Conservation (phyloP, 1,140 invertebrate species). For the Saccostrea cuccullata region DNA sequence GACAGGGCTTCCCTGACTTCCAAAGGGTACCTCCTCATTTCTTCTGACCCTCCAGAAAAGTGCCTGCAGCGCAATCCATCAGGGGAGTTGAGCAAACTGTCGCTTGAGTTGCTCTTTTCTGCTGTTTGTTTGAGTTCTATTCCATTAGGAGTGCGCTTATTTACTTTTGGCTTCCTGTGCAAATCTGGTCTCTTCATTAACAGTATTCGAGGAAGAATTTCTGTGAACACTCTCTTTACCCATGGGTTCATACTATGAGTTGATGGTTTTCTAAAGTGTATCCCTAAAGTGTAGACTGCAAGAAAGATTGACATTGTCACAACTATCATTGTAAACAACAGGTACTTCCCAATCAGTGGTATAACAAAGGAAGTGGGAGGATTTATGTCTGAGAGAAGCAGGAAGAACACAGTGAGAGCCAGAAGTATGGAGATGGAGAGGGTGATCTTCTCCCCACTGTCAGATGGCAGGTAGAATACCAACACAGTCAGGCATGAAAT, state of each 20-base stretch:
- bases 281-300: conserved; percentile 77
- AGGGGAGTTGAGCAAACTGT: not conserved
- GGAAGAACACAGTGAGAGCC: conserved; percentile 79
- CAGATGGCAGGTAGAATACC: conserved; percentile 78
- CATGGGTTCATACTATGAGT: conserved; percentile 78
- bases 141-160: conserved; percentile 89
- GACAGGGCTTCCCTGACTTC: conserved; percentile 93
- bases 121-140: conserved; percentile 84
- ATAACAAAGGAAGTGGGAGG: conserved; percentile 78
- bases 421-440: conserved; percentile 78
- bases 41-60: not conserved
- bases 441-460: conserved; percentile 79
- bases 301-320: conserved; percentile 79
- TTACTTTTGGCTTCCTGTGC: conserved; percentile 76
- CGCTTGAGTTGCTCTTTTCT: not conserved
- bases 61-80: conserved; percentile 3
- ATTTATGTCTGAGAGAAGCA: conserved; percentile 78
- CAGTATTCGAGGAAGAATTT: conserved; percentile 76
- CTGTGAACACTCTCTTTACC: conserved; percentile 76
- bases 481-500: conserved; percentile 80
- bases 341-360: conserved; percentile 77
- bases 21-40: conserved; percentile 77
- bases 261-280: conserved; percentile 76
- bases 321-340: conserved; percentile 79
- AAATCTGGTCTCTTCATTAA: conserved; percentile 75